Evolutionary conservation across 2,888 invertebrate genomes (phyloP).

Genomic region (Quadroppia sp.): DNA sequence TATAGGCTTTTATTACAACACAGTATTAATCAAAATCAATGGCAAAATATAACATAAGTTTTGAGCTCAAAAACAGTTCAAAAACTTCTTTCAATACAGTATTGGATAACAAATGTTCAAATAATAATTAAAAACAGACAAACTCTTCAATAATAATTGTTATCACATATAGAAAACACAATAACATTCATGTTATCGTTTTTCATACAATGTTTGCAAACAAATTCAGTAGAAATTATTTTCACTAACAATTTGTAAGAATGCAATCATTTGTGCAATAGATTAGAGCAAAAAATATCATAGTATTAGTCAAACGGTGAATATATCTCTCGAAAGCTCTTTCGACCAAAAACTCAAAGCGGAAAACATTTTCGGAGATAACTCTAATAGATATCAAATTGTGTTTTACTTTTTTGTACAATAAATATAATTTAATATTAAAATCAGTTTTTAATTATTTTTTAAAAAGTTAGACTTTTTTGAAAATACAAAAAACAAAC

Average conservation of each 20-base stretch:
- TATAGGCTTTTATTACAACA: neutral
- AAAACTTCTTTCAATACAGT: neutral
- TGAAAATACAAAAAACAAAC: too few relatives aligned
- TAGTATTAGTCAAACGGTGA: neutral
- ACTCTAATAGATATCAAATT: slow-evolving; percentile 10
- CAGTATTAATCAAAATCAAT: neutral
- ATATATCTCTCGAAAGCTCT: neutral
- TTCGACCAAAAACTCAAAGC: neutral
- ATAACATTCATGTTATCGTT: too few relatives aligned
- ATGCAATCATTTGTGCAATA: too few relatives aligned
- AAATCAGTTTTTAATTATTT: neutral
- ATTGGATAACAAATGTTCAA: neutral
- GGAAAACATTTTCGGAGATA: neutral
- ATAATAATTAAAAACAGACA: neutral
- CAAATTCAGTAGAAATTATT: too few relatives aligned
- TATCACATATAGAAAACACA: too few relatives aligned
- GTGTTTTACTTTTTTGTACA: neutral
- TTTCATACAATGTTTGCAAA: too few relatives aligned
- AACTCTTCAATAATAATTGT: neutral
- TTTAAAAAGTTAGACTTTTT: neutral
- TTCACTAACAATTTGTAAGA: too few relatives aligned
- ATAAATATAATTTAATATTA: neutral
- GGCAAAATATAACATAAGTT: neutral
- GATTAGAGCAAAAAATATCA: neutral
- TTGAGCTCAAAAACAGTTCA: neutral